These are phyloP conservation scores for Siniperca knerii DNA, from an alignment of 2,113 vertebrate genomes.

Conservation along the genomic window DNA sequence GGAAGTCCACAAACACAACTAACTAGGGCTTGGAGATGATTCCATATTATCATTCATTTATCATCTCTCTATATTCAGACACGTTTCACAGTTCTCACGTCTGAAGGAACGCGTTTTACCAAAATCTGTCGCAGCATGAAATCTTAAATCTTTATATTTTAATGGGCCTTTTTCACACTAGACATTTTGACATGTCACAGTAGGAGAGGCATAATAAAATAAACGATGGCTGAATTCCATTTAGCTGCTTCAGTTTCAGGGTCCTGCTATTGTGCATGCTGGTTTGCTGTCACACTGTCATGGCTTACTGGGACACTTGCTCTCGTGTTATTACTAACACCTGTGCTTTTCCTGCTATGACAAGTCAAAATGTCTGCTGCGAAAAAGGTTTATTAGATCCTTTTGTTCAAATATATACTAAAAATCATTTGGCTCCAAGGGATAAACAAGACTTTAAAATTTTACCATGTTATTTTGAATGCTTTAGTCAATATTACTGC, in stretches of 20 bases:
- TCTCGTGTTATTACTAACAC: not conserved
- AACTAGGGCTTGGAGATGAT: not conserved
- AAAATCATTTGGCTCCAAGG: not conserved
- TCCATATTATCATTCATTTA: not conserved
- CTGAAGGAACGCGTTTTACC: not conserved
- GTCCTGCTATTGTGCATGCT: not conserved
- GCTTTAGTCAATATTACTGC: conserved; percentile 8
- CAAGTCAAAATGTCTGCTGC: not conserved
- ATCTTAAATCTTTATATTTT: not conserved
- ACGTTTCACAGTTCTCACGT: not conserved
- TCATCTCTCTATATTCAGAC: conserved; percentile 15
- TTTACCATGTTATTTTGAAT: not conserved
- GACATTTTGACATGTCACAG: not conserved
- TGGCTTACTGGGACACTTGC: not conserved
- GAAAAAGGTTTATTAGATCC: not conserved
- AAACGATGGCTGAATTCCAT: conserved; percentile 36
- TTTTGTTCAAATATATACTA: not conserved
- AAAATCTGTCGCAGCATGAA: not conserved
- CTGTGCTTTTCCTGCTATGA: not conserved
- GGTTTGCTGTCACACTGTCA: not conserved
- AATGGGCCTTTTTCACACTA: not conserved
- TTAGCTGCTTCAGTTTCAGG: conserved; percentile 31
- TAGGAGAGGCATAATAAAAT: not conserved
- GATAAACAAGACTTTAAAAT: not conserved
- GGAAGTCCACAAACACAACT: not conserved